Evolutionary conservation across 2,113 vertebrate genomes (phyloP).

Genomic region (Tenrec ecaudatus): DNA sequence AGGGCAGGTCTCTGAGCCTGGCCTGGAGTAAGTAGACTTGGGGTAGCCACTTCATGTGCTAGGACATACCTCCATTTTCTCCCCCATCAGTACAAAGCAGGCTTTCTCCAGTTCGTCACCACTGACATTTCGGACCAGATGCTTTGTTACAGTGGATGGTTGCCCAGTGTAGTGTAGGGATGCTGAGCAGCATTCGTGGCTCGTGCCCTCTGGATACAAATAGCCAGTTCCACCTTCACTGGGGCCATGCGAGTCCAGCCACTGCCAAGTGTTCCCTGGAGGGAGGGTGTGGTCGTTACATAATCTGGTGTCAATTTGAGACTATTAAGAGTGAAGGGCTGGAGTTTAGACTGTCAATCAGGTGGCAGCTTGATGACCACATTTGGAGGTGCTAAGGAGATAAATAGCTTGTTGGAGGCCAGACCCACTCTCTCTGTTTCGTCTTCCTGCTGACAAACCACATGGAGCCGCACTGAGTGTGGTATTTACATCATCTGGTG

Average conservation of each 20-base stretch:
- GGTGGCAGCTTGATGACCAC: no score
- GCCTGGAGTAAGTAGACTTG: not conserved
- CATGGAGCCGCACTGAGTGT: no score
- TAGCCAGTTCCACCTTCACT: not conserved
- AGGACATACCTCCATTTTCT: not conserved
- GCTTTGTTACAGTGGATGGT: not conserved
- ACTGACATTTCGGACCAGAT: not conserved
- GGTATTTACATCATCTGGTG: no score
- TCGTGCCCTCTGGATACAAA: not conserved
- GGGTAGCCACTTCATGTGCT: not conserved
- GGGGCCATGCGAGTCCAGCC: not conserved
- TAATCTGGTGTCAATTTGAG: no score
- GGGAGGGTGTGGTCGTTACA: no score
- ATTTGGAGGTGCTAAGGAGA: no score
- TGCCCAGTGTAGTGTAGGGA: not conserved
- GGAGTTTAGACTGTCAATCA: no score
- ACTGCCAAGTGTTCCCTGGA: not conserved
- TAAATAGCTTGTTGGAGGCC: no score
- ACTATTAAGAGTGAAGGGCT: no score
- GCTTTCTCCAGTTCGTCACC: not conserved
- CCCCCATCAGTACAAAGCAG: not conserved
- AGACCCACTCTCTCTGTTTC: no score
- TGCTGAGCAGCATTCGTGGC: not conserved
- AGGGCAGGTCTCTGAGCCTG: not conserved
- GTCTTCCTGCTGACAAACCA: no score